phyloP scores from a whole-genome alignment of 1,140 invertebrate species.

The Phocides pigmalion region DNA sequence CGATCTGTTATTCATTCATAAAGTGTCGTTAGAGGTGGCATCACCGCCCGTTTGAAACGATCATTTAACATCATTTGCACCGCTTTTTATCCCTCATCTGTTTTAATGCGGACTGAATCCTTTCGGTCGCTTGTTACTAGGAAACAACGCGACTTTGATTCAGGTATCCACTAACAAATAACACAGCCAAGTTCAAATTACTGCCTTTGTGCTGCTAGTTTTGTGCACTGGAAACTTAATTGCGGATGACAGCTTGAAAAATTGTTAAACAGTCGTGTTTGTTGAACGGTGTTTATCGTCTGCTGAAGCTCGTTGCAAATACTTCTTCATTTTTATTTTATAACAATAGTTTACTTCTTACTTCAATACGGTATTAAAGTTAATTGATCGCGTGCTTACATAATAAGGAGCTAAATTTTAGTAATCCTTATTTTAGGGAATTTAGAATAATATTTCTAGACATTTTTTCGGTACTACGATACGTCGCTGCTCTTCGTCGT shows the following conservation, averaged over 20 bases:
- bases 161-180: constrained; percentile 45
- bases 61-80: constrained; percentile 79
- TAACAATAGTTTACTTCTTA: neutral
- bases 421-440: too few species aligned
- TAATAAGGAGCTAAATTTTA: too few species aligned
- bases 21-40: constrained; percentile 43
- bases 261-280: constrained; percentile 22
- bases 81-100: constrained; percentile 78
- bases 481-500: too few species aligned
- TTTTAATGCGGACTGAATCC: constrained; percentile 75
- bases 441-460: too few species aligned
- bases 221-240: constrained; percentile 30
- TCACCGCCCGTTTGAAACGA: constrained; percentile 57
- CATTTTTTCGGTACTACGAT: too few species aligned
- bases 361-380: neutral
- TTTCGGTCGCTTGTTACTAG: constrained; percentile 75
- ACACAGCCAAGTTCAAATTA: constrained; percentile 32
- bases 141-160: constrained; percentile 55
- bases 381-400: too few species aligned
- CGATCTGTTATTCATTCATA: constrained; percentile 58
- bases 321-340: neutral
- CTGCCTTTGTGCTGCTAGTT: constrained; percentile 33
- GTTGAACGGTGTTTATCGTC: constrained; percentile 1
- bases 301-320: neutral
- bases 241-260: constrained; percentile 27